These are phyloP conservation scores for Mesorhabditis spiculigera DNA, from an alignment of 2,888 invertebrate species.

Conservation along the genomic window DNA sequence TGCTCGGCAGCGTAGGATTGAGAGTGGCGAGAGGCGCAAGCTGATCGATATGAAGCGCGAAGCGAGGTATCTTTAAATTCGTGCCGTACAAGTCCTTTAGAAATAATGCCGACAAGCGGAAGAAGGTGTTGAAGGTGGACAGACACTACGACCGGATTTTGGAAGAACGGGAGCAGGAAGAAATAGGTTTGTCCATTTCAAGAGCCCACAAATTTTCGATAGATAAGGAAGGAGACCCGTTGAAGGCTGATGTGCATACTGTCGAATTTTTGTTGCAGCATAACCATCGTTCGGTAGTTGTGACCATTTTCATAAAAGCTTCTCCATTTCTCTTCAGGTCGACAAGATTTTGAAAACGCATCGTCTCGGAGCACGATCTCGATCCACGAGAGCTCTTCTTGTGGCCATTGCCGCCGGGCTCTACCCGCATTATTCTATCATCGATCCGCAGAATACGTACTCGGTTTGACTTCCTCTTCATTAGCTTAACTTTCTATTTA, in stretches of 20 bases:
- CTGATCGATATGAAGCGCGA: constrained; percentile 76
- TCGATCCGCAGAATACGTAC: constrained; percentile 87
- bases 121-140: constrained; percentile 69
- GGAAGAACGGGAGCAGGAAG: constrained; percentile 39
- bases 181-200: constrained; percentile 13
- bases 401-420: constrained; percentile 81
- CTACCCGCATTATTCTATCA: constrained; percentile 90
- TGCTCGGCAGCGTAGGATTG: constrained; percentile 61
- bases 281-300: constrained; percentile 17
- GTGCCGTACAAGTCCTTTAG: constrained; percentile 14
- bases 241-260: constrained; percentile 40
- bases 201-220: constrained; percentile 4
- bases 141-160: constrained; percentile 50
- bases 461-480: constrained; percentile 64
- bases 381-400: constrained; percentile 25
- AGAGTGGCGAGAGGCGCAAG: constrained; percentile 84
- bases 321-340: constrained; percentile 9
- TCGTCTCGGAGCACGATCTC: constrained; percentile 16
- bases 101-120: constrained; percentile 29
- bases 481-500: constrained; percentile 15
- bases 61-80: constrained; percentile 63
- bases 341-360: constrained; percentile 22
- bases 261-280: constrained; percentile 41
- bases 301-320: not conserved
- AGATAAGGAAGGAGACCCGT: constrained; percentile 31